Base-by-base conservation (phyloP, 1,140 invertebrate genomes). In the Danaus melanippus region DNA sequence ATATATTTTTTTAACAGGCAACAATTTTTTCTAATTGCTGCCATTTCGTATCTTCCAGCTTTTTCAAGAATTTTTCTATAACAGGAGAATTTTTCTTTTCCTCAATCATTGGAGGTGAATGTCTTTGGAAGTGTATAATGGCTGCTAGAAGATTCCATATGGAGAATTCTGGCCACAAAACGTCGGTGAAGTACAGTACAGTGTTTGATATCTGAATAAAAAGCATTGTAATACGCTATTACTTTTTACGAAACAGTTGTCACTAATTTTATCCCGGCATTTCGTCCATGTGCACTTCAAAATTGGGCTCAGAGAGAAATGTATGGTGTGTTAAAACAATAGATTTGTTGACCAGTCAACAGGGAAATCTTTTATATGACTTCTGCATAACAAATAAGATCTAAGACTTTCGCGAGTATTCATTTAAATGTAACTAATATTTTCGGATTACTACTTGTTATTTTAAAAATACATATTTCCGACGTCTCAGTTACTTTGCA, bases 81-180 rank as follows among this genome's bases (percentile, higher is more conserved):
- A 47, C 58, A 12, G 50, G 53, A 46, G 58, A 76, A 9, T 70
- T 62, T 41, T 52, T 45, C 45, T 67, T 49, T n/a, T 60, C 42
- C 42, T 49, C 42, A 39, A 62, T 60, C 0, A 50, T n/a, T 40
- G 61, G 49, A 2, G 76, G 71, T 12, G 79, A 69, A 64, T 84
- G 58, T 56, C 88, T 88, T 87, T 98, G 97, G 79, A 95, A 98
- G 70, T 94, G 90, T 69, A 98, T 92, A 49, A 99, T 90, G 11
- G 93, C 94, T 12, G 86, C 88, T 64, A 98, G 88, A 21, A 99
- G 89, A 86, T 98, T 92, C 96, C 96, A 98, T 45, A 97, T 90
- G 46, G 90, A 92, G 71, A 98, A 97, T 76, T 98, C 96, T 12
- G 97, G 97, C 97, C 97, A 98, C 12, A 98, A 84, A 2, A 95